Evolutionary conservation across 2,888 invertebrate species (phyloP).

Genomic region (Chaetoderma sp.): DNA sequence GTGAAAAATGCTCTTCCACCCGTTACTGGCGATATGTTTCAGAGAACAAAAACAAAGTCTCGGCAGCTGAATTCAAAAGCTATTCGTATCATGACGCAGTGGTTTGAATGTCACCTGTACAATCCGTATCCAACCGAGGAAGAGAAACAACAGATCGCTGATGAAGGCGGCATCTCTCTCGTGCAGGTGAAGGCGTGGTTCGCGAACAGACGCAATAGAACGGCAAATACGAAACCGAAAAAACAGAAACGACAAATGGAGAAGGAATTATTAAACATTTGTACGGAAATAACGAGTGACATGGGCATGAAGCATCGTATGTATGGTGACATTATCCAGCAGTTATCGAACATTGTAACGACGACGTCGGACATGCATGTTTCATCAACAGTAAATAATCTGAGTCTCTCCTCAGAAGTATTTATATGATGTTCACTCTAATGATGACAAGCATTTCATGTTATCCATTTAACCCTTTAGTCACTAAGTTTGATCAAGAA

Average conservation of each 20-base stretch:
- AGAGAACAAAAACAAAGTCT: conserved; percentile 39
- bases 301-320: conserved; percentile 22
- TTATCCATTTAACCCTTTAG: too few relatives aligned
- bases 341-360: conserved; percentile 46
- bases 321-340: conserved; percentile 50
- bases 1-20: conserved; percentile 49
- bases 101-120: conserved; percentile 55
- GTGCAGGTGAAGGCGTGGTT: conserved; percentile 65
- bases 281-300: conserved; percentile 39
- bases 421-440: too few relatives aligned
- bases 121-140: conserved; percentile 61
- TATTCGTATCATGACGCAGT: conserved; percentile 52
- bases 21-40: background rate
- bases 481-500: too few relatives aligned
- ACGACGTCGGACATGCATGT: too few relatives aligned
- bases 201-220: conserved; percentile 62
- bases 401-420: too few relatives aligned
- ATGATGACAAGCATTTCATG: too few relatives aligned
- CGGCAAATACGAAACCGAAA: conserved; percentile 61
- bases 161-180: conserved; percentile 49
- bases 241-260: conserved; percentile 53
- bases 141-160: conserved; percentile 54
- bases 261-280: conserved; percentile 45
- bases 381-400: too few relatives aligned
- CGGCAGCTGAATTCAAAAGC: conserved; percentile 50